phyloP scores from a whole-genome alignment of 2,797 vertebrate genomes.

The Gadopsis marmoratus region DNA sequence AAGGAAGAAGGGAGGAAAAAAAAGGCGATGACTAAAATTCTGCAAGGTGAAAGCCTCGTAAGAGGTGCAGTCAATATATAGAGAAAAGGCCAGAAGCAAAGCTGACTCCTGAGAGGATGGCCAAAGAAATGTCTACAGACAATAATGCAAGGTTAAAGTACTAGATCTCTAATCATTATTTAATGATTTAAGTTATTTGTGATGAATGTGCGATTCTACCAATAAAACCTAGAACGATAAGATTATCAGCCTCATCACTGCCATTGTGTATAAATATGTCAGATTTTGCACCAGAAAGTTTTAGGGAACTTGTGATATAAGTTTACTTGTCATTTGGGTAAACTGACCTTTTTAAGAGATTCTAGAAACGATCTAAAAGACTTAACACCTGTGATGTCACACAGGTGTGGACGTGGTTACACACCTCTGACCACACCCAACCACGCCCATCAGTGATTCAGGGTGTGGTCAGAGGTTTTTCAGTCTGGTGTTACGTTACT shows the following conservation, averaged over 20 bases:
- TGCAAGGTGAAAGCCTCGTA: slow-evolving; percentile 64
- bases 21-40: slow-evolving; percentile 54
- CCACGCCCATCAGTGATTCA: background rate
- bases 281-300: background rate
- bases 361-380: background rate
- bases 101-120: slow-evolving; percentile 8
- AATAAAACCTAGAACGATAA: background rate
- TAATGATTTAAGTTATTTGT: background rate
- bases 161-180: background rate
- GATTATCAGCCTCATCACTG: background rate
- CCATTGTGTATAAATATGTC: background rate
- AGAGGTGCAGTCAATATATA: slow-evolving; percentile 41
- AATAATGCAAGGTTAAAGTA: background rate
- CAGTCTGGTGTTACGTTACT: background rate
- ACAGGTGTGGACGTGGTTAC: too few relatives aligned
- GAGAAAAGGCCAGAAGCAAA: slow-evolving; percentile 41
- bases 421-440: too few relatives aligned
- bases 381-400: too few relatives aligned
- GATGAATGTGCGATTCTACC: background rate
- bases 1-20: slow-evolving; percentile 61
- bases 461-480: background rate
- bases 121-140: slow-evolving; percentile 8
- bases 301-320: background rate
- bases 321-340: background rate
- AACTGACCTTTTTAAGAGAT: background rate